Evolutionary conservation across 2,797 vertebrate species (phyloP).

Genomic region (Gadopsis bispinosus): DNA sequence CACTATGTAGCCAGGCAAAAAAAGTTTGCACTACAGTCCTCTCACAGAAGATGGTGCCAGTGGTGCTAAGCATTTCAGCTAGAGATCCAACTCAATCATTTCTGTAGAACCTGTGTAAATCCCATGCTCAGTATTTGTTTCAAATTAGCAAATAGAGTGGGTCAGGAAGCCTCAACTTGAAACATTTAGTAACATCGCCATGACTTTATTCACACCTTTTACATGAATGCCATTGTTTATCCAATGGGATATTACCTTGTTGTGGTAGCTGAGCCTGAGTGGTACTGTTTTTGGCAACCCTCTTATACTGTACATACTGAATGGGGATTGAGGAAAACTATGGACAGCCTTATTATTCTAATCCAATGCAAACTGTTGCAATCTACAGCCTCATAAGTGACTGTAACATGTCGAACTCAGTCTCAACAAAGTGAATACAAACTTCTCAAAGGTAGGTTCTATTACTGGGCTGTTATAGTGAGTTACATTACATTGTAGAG

Average conservation of each 20-base stretch:
- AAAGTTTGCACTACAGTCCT: background rate
- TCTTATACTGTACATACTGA: too few relatives aligned
- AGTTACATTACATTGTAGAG: background rate
- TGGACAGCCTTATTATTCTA: background rate
- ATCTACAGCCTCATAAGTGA: background rate
- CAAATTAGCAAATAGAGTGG: background rate
- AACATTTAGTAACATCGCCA: background rate
- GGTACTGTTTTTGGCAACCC: background rate
- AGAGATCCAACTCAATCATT: background rate
- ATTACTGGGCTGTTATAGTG: background rate
- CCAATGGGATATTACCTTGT: background rate
- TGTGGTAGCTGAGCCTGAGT: background rate
- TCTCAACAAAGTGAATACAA: background rate
- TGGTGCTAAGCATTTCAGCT: constrained; percentile 1
- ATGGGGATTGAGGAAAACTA: background rate
- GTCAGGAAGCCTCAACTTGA: background rate
- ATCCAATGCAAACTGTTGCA: background rate
- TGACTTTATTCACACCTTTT: background rate
- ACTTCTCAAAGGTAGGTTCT: background rate
- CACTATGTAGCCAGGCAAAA: background rate
- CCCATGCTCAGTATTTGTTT: background rate
- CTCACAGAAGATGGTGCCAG: constrained; percentile 13
- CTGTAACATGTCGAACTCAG: background rate
- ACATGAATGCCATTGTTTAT: background rate
- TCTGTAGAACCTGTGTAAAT: constrained; percentile 1